A percentile compares a stretch with the other conserved stretches of the same genome.
Conservation (phyloP, 2,113 vertebrate genomes). For the Talpa occidentalis region DNA sequence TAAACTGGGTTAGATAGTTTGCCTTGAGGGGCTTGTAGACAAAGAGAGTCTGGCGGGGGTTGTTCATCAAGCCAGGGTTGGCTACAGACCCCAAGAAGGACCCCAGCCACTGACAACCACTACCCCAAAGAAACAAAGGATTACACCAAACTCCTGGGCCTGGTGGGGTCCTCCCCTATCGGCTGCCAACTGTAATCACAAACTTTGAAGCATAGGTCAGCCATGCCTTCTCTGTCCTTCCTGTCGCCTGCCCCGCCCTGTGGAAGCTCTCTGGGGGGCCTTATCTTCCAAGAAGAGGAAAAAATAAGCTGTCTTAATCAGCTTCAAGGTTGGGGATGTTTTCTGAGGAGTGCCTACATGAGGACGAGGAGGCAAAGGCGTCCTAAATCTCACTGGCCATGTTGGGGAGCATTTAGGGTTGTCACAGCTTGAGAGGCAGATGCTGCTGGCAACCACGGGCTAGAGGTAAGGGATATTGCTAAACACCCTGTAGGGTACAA, state of each 20-base stretch:
- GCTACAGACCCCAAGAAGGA: neutral
- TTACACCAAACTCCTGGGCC: neutral
- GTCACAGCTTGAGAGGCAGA: no score
- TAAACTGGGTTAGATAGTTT: neutral
- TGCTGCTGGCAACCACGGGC: no score
- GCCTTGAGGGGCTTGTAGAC: neutral
- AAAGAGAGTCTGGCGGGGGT: neutral
- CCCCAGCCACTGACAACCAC: no score
- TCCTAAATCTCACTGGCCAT: neutral
- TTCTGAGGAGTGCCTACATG: slow-evolving; percentile 30
- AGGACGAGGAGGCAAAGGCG: neutral
- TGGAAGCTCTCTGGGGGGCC: neutral
- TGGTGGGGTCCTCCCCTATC: neutral
- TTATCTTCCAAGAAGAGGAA: slow-evolving; percentile 61
- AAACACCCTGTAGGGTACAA: no score
- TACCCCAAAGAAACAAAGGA: neutral
- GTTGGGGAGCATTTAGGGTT: neutral
- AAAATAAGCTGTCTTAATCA: slow-evolving; percentile 67
- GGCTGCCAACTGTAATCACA: neutral
- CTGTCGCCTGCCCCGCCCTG: neutral
- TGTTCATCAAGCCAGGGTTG: neutral
- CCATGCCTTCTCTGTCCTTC: neutral
- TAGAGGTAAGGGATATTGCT: no score
- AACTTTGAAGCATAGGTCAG: neutral
- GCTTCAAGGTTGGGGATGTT: slow-evolving; percentile 49